Conservation (phyloP, 1,140 invertebrate species). For the Yoshiicerus persimilis region DNA sequence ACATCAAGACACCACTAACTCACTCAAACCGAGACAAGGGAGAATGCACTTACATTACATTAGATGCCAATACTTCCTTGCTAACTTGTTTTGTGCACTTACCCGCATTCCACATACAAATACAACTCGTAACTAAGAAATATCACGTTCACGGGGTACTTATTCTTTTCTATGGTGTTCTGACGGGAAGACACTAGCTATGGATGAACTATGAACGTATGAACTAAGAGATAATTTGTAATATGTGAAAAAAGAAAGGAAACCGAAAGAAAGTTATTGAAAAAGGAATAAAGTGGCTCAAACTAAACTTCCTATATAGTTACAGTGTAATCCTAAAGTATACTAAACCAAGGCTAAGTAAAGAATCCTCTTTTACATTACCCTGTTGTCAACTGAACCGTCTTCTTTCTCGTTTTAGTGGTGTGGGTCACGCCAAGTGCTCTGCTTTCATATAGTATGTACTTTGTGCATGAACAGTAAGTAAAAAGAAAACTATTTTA, state of each 20-base stretch:
- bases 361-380: neutral
- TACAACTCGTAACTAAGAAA: neutral
- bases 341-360: neutral
- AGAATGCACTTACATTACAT: conserved; percentile 7
- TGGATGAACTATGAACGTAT: neutral
- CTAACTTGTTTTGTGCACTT: neutral
- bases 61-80: conserved; percentile 48
- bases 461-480: neutral
- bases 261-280: neutral
- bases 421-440: neutral
- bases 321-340: neutral
- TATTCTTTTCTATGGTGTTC: neutral
- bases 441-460: neutral
- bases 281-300: neutral
- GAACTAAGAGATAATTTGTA: neutral
- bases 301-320: neutral
- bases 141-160: neutral
- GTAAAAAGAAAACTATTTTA: neutral
- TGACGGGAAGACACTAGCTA: neutral
- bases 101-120: neutral
- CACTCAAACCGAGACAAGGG: neutral
- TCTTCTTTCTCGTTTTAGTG: neutral
- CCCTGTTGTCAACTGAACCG: neutral
- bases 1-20: neutral
- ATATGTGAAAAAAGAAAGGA: neutral